Evolutionary conservation across 1,140 invertebrate species (phyloP).

Genomic region (Saccostrea echinata): DNA sequence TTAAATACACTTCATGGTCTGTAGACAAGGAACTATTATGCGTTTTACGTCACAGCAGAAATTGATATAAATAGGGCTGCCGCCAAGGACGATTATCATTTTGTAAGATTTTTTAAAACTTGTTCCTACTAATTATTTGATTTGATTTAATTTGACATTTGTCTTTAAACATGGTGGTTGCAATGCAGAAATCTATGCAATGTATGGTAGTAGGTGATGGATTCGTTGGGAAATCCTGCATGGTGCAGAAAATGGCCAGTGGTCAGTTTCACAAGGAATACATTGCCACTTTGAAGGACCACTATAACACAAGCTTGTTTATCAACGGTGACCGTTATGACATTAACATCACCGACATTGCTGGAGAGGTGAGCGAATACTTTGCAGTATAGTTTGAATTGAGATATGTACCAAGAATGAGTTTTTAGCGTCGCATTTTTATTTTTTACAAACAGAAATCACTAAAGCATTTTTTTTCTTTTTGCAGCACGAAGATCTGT

Average conservation of each 20-base stretch:
- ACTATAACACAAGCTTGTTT: conserved; percentile 68
- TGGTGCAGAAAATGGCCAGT: conserved; percentile 56
- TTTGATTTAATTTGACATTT: not conserved
- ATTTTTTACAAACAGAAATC: not conserved
- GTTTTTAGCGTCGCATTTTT: too few relatives aligned
- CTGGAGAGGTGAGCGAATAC: conserved; percentile 67
- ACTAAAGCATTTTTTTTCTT: conserved; percentile 15
- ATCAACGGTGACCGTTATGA: conserved; percentile 69
- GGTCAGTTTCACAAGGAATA: conserved; percentile 43
- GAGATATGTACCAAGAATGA: too few relatives aligned
- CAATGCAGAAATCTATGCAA: conserved; percentile 81
- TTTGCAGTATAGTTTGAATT: too few relatives aligned
- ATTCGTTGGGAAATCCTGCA: conserved; percentile 87
- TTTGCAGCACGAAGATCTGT: conserved; percentile 86
- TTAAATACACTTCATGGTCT: conserved; percentile 28
- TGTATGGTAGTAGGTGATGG: conserved; percentile 96
- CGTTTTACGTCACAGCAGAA: not conserved
- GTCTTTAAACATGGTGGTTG: conserved; percentile 13
- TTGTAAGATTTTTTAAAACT: not conserved
- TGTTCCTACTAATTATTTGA: not conserved
- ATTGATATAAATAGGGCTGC: conserved; percentile 8
- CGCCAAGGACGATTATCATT: not conserved
- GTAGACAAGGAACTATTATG: not conserved
- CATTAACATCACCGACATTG: conserved; percentile 73
- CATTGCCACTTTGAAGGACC: conserved; percentile 45